These are phyloP conservation scores for Lethrus apterus DNA, from an alignment of 1,140 invertebrate species.

Conservation along the genomic window DNA sequence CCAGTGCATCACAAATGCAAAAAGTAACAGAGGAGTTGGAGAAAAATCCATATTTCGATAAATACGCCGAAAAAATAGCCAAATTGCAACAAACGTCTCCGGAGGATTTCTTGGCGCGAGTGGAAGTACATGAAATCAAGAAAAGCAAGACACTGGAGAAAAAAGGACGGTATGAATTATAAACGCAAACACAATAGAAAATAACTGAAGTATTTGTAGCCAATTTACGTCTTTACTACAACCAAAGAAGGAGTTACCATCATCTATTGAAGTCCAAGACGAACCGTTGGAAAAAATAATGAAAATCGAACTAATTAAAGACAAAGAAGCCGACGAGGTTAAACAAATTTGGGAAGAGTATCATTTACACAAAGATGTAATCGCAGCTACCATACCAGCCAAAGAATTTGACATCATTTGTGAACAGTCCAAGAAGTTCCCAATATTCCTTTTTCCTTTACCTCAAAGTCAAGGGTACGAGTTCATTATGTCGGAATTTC, in stretches of 20 bases:
- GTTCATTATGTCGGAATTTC: slow-evolving; percentile 76
- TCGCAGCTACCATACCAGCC: slow-evolving; percentile 61
- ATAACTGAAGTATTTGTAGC: slow-evolving; percentile 25
- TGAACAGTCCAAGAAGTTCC: slow-evolving; percentile 49
- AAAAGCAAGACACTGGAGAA: slow-evolving; percentile 29
- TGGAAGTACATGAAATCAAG: slow-evolving; percentile 52
- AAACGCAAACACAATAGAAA: background rate
- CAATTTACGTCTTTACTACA: slow-evolving; percentile 49
- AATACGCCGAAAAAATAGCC: slow-evolving; percentile 73
- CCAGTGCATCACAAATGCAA: slow-evolving; percentile 43
- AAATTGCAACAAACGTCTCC: slow-evolving; percentile 65
- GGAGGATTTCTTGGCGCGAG: slow-evolving; percentile 62
- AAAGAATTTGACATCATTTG: slow-evolving; percentile 54
- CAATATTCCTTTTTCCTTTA: slow-evolving; percentile 74
- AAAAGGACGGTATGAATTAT: background rate
- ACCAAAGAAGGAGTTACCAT: slow-evolving; percentile 42
- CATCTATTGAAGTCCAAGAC: slow-evolving; percentile 38
- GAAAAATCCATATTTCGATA: slow-evolving; percentile 73
- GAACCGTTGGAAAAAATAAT: slow-evolving; percentile 64
- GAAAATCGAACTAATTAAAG: slow-evolving; percentile 68
- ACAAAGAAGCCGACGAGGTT: slow-evolving; percentile 69
- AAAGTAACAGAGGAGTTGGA: slow-evolving; percentile 57
- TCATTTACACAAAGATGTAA: slow-evolving; percentile 66
- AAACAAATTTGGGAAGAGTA: slow-evolving; percentile 73
- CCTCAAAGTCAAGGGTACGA: slow-evolving; percentile 80